Evolutionary conservation across 2,888 invertebrate species (phyloP), one percentile per base, ranked within the genome.

Genomic region (Callinectes sapidus): DNA sequence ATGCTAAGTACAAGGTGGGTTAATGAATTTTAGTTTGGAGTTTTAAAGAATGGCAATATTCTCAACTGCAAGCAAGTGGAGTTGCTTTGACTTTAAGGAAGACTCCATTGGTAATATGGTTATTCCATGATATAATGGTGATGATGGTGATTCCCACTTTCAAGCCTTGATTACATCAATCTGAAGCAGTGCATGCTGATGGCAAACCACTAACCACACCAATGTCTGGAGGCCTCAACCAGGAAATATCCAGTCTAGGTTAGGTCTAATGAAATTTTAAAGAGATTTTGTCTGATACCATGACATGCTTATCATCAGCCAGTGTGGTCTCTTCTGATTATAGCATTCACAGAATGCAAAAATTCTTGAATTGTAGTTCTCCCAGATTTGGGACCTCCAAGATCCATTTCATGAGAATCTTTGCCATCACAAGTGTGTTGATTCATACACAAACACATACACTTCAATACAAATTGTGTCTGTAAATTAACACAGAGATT

Each of bases 271-370:
- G 2, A 35, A 35, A 2, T 35, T 81, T 81, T 35, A 81, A 81
- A n/a, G 16, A 71, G 5, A 71, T 28, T 71, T 71, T 71, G 81
- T 81, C 14, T 13, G 35, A 35, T 14, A 35, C 81, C 81, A 81
- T 16, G 35, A 77, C 0, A 81, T 81, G 81, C 18, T 71, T 6
- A 28, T 81, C 35, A 81, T 81, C 81, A 81, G 10, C 1, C 16
- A 35, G 35, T 18, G n/a, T 14, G 2, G 13, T 81, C 35, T 81
- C 18, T 35, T 35, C 28, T 77, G 71, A n/a, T 35, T 13, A 81
- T 35, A 81, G 81, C 81, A 81, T 81, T 81, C 81, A 81, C n/a
- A 81, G 81, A 81, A 81, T 81, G 81, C 81, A 81, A 23, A 61
- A 81, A 81, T 81, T 81, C 35, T 81, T 81, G 81, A 35, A 28